Conservation (phyloP, 2,113 vertebrate genomes). For the Indri indri region DNA sequence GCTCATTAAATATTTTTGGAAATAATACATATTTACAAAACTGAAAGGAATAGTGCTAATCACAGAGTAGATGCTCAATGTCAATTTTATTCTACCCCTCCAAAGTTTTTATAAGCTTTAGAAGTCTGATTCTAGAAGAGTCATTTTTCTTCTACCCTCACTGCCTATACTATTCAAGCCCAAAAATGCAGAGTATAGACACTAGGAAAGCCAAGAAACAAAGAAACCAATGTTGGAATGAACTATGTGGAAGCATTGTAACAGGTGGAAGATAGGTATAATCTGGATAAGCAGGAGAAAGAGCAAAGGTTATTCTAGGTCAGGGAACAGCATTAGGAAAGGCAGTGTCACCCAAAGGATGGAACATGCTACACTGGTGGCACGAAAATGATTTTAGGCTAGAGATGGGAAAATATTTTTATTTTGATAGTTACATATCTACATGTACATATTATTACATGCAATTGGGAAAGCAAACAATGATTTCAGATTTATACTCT, state of each 20-base stretch:
- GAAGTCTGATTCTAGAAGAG: neutral
- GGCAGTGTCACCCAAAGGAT: neutral
- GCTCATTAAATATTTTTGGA: constrained; percentile 30
- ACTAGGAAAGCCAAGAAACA: constrained; percentile 32
- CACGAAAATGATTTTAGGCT: neutral
- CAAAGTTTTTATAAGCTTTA: constrained; percentile 27
- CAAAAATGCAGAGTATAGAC: constrained; percentile 4
- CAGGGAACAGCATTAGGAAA: neutral
- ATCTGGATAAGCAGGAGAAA: neutral
- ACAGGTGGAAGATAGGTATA: neutral
- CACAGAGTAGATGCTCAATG: neutral
- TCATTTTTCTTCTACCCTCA: constrained; percentile 27
- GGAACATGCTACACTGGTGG: neutral
- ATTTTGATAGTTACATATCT: neutral
- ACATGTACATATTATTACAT: neutral
- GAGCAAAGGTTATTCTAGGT: constrained; percentile 10
- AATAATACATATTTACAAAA: constrained; percentile 28
- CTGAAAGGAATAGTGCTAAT: neutral
- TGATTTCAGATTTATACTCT: constrained; percentile 29
- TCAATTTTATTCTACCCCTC: neutral
- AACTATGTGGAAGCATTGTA: neutral
- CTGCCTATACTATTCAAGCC: neutral
- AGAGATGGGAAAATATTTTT: neutral
- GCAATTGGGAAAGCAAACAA: neutral
- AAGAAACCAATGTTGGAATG: neutral